Evolutionary conservation across 2,888 invertebrate genomes (phyloP), one percentile per base, ranked within the genome.

Genomic region (Aphidius colemani): DNA sequence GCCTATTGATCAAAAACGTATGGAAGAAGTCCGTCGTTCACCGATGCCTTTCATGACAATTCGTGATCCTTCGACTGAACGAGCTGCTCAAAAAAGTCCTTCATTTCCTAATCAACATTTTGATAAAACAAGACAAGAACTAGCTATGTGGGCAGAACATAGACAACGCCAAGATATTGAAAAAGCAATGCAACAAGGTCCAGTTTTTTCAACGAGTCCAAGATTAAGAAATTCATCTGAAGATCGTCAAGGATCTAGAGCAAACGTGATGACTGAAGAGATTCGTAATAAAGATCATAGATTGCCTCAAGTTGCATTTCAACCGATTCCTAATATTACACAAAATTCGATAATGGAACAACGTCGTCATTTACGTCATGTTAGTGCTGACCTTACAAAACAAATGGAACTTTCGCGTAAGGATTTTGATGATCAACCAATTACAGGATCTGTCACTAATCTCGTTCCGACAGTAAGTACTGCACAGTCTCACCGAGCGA

Each of bases 331-430:
- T 0, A 81, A 78, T 39, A 82, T 82, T 61, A 82, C 74, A 55
- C 81, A 79, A 59, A 81, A 73, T 58, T 78, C 80, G 2, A 80
- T 82, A 50, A 79, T 82, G 77, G 82, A 82, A 56, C 82, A 82
- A 53, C 77, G 82, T 7, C 74, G 82, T 49, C 82, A 82, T 61
- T 61, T 82, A 13, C 76, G 82, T 9, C 82, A 82, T 67, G 82
- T 82, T 0, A 82, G 82, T 45, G 82, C 81, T 1, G 81, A 82
- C 68, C 69, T 82, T 1, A 82, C 81, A 0, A 82, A 82, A 55
- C 81, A 82, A 61, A 78, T 80, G 75, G 81, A 82, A 60, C 69
- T 81, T 6, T 69, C 77, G 0, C 72, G 79, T 7, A 82, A 82
- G 59, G 82, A 82, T 57, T 81, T 81, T 58, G 81, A 82, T 3